These are phyloP conservation scores for Sinotaia quadrata DNA, from an alignment of 2,888 invertebrate species.

Conservation along the genomic window DNA sequence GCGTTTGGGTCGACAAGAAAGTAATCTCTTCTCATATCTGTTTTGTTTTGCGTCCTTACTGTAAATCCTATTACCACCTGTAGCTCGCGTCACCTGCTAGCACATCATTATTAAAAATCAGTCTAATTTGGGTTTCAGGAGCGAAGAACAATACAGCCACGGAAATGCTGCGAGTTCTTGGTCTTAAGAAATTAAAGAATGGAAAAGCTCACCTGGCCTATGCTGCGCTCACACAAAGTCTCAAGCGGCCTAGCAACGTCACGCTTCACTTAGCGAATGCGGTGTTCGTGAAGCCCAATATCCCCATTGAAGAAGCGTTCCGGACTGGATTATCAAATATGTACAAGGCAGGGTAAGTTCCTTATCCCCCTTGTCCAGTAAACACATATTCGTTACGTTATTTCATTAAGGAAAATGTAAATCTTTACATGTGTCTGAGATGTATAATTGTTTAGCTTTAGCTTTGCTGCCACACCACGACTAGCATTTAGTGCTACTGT, in stretches of 20 bases:
- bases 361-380: background rate
- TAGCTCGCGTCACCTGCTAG: too few relatives aligned
- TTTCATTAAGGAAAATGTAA: too few relatives aligned
- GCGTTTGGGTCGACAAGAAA: too few relatives aligned
- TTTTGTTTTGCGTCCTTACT: too few relatives aligned
- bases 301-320: conserved; percentile 39
- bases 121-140: background rate
- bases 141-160: conserved; percentile 27
- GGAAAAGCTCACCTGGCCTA: conserved; percentile 35
- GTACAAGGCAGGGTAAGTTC: conserved; percentile 18
- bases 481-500: too few relatives aligned
- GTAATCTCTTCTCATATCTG: too few relatives aligned
- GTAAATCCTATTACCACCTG: too few relatives aligned
- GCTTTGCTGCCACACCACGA: too few relatives aligned
- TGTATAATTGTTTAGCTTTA: too few relatives aligned
- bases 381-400: too few relatives aligned
- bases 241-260: conserved; percentile 23
- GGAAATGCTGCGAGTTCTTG: conserved; percentile 31
- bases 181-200: conserved; percentile 25
- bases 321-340: conserved; percentile 7
- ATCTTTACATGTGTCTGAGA: too few relatives aligned
- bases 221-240: conserved; percentile 21
- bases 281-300: conserved; percentile 45
- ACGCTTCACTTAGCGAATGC: conserved; percentile 54
- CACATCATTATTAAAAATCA: background rate